Conservation (phyloP, 2,888 invertebrate genomes). For the Drosophila colorata region DNA sequence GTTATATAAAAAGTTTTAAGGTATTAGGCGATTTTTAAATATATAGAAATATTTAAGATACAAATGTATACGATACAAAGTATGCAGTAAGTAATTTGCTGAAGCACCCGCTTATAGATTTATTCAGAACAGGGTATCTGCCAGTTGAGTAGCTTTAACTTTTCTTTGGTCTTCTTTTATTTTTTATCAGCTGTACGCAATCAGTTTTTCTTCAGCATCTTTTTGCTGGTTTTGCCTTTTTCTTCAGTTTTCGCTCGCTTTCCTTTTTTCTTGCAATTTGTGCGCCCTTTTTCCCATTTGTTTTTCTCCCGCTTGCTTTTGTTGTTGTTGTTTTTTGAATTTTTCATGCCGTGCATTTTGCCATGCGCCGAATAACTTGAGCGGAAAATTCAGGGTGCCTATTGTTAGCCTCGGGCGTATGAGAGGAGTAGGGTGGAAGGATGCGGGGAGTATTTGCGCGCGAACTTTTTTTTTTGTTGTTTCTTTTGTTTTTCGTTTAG, state of each 20-base stretch:
- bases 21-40: too few species aligned
- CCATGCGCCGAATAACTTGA: slow-evolving; percentile 41
- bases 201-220: slow-evolving; percentile 33
- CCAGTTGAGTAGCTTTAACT: neutral
- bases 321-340: slow-evolving; percentile 40
- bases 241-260: slow-evolving; percentile 1
- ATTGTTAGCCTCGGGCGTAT: slow-evolving; percentile 32
- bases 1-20: too few species aligned
- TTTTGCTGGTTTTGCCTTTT: slow-evolving; percentile 26
- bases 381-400: slow-evolving; percentile 54
- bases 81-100: too few species aligned
- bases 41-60: neutral
- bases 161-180: neutral
- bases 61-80: neutral
- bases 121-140: slow-evolving; percentile 2
- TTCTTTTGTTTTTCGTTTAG: slow-evolving; percentile 2
- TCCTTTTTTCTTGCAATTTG: slow-evolving; percentile 16
- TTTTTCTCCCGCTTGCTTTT: slow-evolving; percentile 24
- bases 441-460: slow-evolving; percentile 15
- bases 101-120: too few species aligned
- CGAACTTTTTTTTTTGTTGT: slow-evolving; percentile 3
- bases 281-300: slow-evolving; percentile 42
- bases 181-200: slow-evolving; percentile 48
- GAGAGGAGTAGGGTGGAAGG: neutral
- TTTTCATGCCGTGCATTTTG: slow-evolving; percentile 53